Evolutionary conservation across 2,113 vertebrate species (phyloP).

Genomic region (Papio anubis): DNA sequence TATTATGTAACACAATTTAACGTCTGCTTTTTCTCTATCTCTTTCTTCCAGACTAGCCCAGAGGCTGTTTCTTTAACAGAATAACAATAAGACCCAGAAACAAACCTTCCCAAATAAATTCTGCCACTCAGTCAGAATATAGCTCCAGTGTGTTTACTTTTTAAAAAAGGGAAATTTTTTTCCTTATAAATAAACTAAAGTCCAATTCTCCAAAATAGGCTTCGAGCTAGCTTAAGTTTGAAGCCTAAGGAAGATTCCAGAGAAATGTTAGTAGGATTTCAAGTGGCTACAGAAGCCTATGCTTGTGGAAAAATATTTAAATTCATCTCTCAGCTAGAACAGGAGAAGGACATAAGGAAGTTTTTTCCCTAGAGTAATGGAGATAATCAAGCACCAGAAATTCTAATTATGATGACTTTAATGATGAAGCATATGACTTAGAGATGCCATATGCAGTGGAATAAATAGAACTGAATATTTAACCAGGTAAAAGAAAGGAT

Average conservation of each 20-base stretch:
- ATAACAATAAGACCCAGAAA: neutral
- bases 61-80: neutral
- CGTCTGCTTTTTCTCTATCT: neutral
- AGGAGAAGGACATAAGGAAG: neutral
- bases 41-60: neutral
- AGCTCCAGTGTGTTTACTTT: neutral
- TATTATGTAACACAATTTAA: neutral
- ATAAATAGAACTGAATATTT: slow-evolving; percentile 11
- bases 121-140: neutral
- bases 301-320: slow-evolving; percentile 6
- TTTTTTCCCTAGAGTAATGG: neutral
- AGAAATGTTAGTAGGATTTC: neutral
- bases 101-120: neutral
- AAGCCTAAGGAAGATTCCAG: neutral
- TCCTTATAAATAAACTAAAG: neutral
- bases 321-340: neutral
- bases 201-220: neutral
- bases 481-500: neutral
- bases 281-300: neutral
- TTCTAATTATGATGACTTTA: neutral
- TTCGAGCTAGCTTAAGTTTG: neutral
- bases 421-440: neutral
- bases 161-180: neutral
- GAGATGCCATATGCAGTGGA: neutral
- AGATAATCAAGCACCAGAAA: neutral